These are phyloP conservation scores for Epiblema foenella DNA, from an alignment of 2,888 invertebrate species.

Conservation along the genomic window DNA sequence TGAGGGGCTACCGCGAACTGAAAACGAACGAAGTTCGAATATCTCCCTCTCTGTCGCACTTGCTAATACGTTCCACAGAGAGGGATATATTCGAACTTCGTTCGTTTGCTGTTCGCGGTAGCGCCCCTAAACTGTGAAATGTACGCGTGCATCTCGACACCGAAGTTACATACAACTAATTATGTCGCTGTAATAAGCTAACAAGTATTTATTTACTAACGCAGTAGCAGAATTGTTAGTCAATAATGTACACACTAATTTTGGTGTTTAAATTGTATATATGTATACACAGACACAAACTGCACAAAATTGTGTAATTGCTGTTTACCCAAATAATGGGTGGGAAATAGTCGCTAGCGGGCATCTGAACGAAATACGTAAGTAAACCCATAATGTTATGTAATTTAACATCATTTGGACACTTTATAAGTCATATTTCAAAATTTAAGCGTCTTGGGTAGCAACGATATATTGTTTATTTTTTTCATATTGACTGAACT, in stretches of 20 bases:
- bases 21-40: no score
- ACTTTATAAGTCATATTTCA: conserved; percentile 11
- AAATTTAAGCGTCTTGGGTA: background rate
- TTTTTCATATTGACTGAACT: background rate
- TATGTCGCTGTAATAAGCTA: no score
- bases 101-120: no score
- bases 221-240: background rate
- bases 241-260: background rate
- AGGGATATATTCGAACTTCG: no score
- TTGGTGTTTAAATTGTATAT: background rate
- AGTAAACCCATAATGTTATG: conserved; percentile 29
- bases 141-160: no score
- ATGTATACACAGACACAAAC: background rate
- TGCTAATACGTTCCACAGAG: no score
- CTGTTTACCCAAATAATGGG: conserved; percentile 29
- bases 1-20: no score
- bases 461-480: background rate
- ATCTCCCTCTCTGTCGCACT: no score
- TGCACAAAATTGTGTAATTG: conserved; percentile 18
- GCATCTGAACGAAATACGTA: conserved; percentile 15
- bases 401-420: conserved; percentile 26
- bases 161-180: no score
- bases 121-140: no score
- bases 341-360: conserved; percentile 18
- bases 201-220: background rate